Base-by-base conservation (phyloP, 64 coral and sea anemone genomes). In the Montipora sp. region DNA sequence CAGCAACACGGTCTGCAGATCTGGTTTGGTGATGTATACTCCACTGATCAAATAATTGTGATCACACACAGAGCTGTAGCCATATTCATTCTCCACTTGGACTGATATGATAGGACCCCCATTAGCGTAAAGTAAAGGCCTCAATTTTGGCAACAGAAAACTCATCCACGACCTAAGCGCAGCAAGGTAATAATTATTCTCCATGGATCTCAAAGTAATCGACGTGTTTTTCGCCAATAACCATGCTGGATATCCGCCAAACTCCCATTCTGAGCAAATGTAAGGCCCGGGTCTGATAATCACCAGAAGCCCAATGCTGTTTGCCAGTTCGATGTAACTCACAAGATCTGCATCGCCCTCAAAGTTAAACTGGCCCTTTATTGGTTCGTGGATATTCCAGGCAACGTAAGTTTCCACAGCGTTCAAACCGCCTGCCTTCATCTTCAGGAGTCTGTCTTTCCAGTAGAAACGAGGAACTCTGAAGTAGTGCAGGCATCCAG, bases 241-340 rank as follows among this genome's bases (percentile, higher is more conserved):
- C 97, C 97, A 98, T 22, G 87, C 88, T 58, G 97, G 97, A 74
- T 94, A 90, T 4, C 97, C 97, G 12, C 97, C 97, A 87, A 98
- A 98, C 59, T 98, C 97, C 97, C 94, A 98, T 75, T 98, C 97
- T 0, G 97, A 94, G 75, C 97, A 98, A 71, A 98, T 96, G 18
- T 96, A 98, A 15, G 97, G 97, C 9, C 97, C 97, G 3, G 97
- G 90, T 85, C 97, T 89, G 1, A 98, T 47, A 16, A 98, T 96
- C 1, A 96, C 92, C 3, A 96, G 47, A 70, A 98, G 73, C 5
- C 87, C 97, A 67, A 93, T 11, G 3, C 92, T 93, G 72, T 96
- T 77, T 3, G 94, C 94, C 5, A 98, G 80, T 23, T 98, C 50
- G 4, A 98, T 84, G 47, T 94, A 98, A 85, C 89, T 87, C 45